phyloP scores from a whole-genome alignment of 2,888 invertebrate genomes.

The Glyphotaelius pellucidus region DNA sequence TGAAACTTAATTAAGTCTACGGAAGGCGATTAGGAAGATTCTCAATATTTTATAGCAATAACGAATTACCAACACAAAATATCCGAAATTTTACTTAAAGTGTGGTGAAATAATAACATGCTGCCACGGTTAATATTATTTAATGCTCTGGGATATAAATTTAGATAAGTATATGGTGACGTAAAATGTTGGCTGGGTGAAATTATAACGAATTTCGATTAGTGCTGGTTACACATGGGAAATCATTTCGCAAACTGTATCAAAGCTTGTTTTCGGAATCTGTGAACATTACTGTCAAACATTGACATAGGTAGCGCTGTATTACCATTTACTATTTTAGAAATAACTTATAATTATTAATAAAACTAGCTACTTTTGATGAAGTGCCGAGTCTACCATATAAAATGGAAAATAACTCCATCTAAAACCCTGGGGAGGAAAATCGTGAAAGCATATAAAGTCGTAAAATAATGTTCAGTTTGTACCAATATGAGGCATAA shows the following conservation, averaged over 20 bases:
- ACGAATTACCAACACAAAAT: neutral
- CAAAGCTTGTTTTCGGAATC: neutral
- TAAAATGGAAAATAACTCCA: neutral
- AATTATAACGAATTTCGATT: constrained; percentile 22
- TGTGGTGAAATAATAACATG: neutral
- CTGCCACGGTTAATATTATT: neutral
- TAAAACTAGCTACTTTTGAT: neutral
- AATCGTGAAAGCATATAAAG: neutral
- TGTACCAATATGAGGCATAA: neutral
- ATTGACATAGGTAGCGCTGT: neutral
- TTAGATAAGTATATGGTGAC: constrained; percentile 5
- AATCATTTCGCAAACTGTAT: neutral
- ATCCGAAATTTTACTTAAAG: neutral
- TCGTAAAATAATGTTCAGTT: neutral
- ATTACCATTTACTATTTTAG: neutral
- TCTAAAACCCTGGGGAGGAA: neutral
- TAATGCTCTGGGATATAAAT: neutral
- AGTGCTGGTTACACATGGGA: neutral
- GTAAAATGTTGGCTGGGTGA: neutral
- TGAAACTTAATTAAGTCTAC: too few species aligned
- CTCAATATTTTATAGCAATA: too few species aligned
- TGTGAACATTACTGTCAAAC: neutral
- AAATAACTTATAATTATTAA: neutral
- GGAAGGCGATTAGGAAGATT: too few species aligned
- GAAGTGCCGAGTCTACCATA: neutral